Conservation (phyloP, 2,888 invertebrate species). For the Xylota segnis region DNA sequence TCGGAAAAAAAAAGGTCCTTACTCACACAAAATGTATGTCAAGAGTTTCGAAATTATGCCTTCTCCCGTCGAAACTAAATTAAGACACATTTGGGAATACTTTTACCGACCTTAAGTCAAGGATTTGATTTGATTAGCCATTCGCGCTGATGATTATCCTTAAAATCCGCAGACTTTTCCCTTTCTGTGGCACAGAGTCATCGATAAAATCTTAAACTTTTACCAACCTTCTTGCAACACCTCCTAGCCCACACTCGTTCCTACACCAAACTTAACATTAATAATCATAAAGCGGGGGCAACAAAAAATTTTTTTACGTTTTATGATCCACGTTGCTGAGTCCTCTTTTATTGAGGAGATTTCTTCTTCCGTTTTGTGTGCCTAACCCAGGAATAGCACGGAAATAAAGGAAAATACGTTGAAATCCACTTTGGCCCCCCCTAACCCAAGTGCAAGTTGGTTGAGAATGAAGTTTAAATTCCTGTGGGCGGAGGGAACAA, state of each 20-base stretch:
- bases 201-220: conserved; percentile 21
- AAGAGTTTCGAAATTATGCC: conserved; percentile 8
- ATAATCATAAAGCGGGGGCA: conserved; percentile 26
- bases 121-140: conserved; percentile 60
- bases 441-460: conserved; percentile 2
- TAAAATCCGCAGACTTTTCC: conserved; percentile 22
- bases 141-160: conserved; percentile 76
- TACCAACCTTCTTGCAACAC: background rate
- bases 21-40: conserved; percentile 22
- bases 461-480: conserved; percentile 5
- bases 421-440: conserved; percentile 21
- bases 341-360: background rate
- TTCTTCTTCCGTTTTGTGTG: background rate
- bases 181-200: background rate
- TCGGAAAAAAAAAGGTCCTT: background rate
- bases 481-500: background rate
- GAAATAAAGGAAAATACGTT: conserved; percentile 4
- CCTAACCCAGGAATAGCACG: background rate
- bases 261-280: background rate
- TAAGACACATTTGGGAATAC: conserved; percentile 16
- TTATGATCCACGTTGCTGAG: conserved; percentile 9
- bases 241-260: too few species aligned
- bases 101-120: conserved; percentile 15
- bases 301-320: background rate
- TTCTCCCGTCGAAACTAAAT: conserved; percentile 6